phyloP scores from a whole-genome alignment of 1,140 invertebrate genomes.

The Periplaneta americana region DNA sequence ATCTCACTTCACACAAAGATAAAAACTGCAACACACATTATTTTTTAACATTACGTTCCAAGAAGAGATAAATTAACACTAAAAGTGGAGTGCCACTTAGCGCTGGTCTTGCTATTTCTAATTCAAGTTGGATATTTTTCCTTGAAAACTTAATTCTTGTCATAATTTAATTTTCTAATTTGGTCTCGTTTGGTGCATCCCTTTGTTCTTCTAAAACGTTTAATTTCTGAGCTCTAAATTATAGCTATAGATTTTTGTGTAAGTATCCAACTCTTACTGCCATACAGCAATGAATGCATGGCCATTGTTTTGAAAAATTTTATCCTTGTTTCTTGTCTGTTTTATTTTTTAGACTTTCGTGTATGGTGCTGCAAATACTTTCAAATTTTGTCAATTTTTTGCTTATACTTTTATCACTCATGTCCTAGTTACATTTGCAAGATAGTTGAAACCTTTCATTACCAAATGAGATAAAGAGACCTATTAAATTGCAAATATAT shows the following conservation, averaged over 20 bases:
- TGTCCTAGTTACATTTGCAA: too few species aligned
- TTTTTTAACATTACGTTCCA: too few species aligned
- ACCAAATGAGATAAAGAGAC: too few species aligned
- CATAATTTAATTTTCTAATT: background rate
- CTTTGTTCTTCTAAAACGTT: background rate
- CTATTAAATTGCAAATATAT: too few species aligned
- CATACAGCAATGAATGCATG: background rate
- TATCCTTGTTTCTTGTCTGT: background rate
- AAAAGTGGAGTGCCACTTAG: too few species aligned
- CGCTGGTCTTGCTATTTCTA: too few species aligned
- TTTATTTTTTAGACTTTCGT: background rate
- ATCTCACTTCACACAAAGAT: too few species aligned
- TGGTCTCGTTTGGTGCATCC: background rate
- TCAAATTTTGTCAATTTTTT: background rate
- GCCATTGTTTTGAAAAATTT: background rate
- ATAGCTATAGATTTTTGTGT: background rate
- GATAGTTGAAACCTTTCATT: too few species aligned
- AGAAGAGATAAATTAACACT: too few species aligned
- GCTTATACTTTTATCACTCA: background rate
- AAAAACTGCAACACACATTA: too few species aligned
- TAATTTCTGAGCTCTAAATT: background rate
- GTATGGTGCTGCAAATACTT: background rate
- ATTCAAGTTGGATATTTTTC: too few species aligned
- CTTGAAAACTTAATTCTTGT: too few species aligned
- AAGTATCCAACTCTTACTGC: background rate